Percentiles rank a stretch among this genome's conserved stretches.
Conservation (phyloP, 1,140 invertebrate species). For the Procambarus clarkii region DNA sequence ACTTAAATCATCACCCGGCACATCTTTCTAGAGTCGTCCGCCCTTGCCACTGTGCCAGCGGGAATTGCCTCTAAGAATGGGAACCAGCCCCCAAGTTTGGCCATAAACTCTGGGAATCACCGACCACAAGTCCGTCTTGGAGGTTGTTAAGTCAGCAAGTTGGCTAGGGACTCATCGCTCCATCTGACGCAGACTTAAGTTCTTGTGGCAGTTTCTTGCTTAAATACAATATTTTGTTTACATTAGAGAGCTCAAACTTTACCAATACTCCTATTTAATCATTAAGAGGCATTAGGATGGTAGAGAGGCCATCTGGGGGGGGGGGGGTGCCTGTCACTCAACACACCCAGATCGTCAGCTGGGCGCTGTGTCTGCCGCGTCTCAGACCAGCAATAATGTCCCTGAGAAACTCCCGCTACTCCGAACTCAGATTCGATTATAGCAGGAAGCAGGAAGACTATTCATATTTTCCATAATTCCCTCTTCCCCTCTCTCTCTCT, state of each 20-base stretch:
- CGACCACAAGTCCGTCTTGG: slow-evolving; percentile 45
- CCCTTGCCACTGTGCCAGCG: background rate
- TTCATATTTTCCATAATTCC: slow-evolving; percentile 40
- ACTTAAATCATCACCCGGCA: background rate
- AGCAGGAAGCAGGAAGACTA: slow-evolving; percentile 26
- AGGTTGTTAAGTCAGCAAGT: slow-evolving; percentile 55
- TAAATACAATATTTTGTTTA: background rate
- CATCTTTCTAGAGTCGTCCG: background rate
- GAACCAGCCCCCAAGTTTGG: slow-evolving; percentile 39
- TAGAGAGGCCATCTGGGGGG: too few species aligned
- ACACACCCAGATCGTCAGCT: too few species aligned
- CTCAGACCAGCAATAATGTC: background rate
- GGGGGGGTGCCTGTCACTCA: too few species aligned
- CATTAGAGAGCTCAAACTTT: too few species aligned
- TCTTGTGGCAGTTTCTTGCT: background rate
- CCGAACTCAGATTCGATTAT: slow-evolving; percentile 17
- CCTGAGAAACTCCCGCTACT: background rate
- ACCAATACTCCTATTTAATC: too few species aligned
- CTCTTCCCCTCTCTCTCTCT: slow-evolving; percentile 19
- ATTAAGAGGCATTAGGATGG: too few species aligned
- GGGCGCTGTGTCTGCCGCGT: too few species aligned
- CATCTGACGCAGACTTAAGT: background rate
- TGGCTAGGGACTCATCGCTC: background rate
- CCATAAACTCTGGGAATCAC: slow-evolving; percentile 52
- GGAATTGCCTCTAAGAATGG: slow-evolving; percentile 35